Evolutionary conservation across 1,140 invertebrate genomes (phyloP), one percentile per base, ranked within the genome.

Genomic region (Drosophila equinoxialis): DNA sequence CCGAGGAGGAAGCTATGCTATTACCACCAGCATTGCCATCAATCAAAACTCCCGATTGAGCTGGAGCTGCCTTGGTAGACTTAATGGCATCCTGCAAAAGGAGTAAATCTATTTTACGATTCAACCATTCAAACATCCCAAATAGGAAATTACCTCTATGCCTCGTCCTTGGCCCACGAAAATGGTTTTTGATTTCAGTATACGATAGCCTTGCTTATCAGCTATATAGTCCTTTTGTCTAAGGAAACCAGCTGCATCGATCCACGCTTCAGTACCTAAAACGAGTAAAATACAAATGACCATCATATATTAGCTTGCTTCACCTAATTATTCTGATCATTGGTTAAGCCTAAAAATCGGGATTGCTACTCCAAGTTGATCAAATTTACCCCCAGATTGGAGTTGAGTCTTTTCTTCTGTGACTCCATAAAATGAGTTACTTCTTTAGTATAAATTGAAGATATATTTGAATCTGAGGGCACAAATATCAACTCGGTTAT

Each of bases 171-270:
- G 93, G 23, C 96, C 96, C 35, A 97, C 96, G 78, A 93, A 96
- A 6, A 97, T 93, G 79, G 95, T 96, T 89, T 97, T 97, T 0
- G 96, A 96, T 86, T 95, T 96, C 23, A 97, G 93, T 83, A 97
- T 96, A 74, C 96, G 94, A 85, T 96, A 97, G 48, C 96, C 96
- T 75, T 95, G 93, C 74, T 94, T 93, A 91, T 97, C 97, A 13
- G 97, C 97, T 65, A 98, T 95, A 90, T 98, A 98, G 82, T 98
- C 97, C 90, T 96, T 95, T 37, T 97, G 95, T 3, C 96, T 93
- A 42, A 97, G 93, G 82, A 94, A 96, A 3, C 96, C 96, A 61
- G 96, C 94, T 5, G 96, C 95, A 83, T 97, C 97, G 17, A 97
- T 95, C 97, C 97, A 97, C 5, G 96, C 96, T 77, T 95, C 95